These are phyloP conservation scores for Schizopygopsis malacanthus DNA, from an alignment of 2,797 vertebrate genomes.

Conservation along the genomic window DNA sequence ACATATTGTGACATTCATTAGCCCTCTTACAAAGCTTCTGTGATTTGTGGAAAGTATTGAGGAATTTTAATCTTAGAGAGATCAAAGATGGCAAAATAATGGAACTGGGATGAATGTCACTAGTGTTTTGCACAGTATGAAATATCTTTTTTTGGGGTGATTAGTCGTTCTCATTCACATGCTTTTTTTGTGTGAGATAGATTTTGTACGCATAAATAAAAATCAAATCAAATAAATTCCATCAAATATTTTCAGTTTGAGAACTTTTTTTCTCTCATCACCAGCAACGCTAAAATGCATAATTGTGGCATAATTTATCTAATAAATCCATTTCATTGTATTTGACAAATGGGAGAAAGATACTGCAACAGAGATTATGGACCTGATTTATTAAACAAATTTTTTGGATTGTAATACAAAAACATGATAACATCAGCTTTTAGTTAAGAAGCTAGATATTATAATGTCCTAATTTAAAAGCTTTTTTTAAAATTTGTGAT, in stretches of 20 bases:
- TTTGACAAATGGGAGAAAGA: background rate
- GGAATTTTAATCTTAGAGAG: conserved; percentile 28
- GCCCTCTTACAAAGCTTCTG: conserved; percentile 10
- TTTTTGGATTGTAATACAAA: background rate
- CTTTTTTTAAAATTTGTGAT: background rate
- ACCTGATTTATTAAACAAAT: background rate
- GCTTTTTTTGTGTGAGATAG: background rate
- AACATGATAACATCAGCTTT: background rate
- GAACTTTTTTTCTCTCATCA: background rate
- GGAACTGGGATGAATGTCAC: conserved; percentile 10
- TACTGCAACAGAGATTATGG: background rate
- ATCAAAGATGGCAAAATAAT: conserved; percentile 32
- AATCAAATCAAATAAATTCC: background rate
- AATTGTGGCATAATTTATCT: background rate
- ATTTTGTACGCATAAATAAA: background rate
- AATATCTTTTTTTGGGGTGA: background rate
- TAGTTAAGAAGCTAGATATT: background rate
- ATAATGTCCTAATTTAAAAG: background rate
- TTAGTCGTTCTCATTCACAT: background rate
- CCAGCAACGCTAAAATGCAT: background rate
- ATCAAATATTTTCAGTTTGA: background rate
- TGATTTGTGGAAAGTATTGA: conserved; percentile 17
- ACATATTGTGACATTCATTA: conserved; percentile 7
- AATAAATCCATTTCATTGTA: background rate
- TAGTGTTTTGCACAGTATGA: background rate